Evolutionary conservation across 2,797 vertebrate genomes (phyloP).

Genomic region (Eulemur coronatus): DNA sequence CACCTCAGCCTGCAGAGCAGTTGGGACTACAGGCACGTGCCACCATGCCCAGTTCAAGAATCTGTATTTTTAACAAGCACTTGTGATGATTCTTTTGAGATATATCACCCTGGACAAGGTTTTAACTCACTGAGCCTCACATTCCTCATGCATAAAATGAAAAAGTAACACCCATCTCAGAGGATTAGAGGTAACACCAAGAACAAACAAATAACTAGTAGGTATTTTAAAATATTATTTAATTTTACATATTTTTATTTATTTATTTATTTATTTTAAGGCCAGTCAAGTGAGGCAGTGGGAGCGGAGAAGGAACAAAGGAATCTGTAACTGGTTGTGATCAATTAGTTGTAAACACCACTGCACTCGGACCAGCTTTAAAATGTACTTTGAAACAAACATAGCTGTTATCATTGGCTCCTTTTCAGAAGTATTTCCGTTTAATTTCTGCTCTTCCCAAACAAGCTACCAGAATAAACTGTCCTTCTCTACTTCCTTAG

Average conservation of each 20-base stretch:
- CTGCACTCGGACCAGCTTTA: too few relatives aligned
- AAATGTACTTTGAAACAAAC: not conserved
- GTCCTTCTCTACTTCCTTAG: not conserved
- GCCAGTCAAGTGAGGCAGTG: too few relatives aligned
- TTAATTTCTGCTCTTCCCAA: not conserved
- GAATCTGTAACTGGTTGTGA: too few relatives aligned
- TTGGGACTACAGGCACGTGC: not conserved
- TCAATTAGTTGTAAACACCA: too few relatives aligned
- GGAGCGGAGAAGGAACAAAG: too few relatives aligned
- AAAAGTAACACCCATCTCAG: not conserved
- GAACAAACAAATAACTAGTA: not conserved
- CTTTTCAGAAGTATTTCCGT: not conserved
- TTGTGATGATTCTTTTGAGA: not conserved
- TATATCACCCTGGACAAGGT: not conserved
- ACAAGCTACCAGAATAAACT: not conserved
- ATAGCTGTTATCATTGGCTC: not conserved
- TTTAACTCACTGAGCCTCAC: not conserved
- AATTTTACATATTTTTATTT: not conserved
- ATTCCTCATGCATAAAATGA: not conserved
- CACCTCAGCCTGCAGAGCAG: not conserved
- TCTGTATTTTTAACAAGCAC: not conserved
- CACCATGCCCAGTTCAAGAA: not conserved
- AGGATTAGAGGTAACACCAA: not conserved
- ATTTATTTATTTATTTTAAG: not conserved
- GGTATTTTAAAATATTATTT: not conserved